A percentile compares a stretch with the other conserved stretches of the same genome.
Conservation (phyloP, 2,113 vertebrate species). For the Brachypodius melanocephalos region DNA sequence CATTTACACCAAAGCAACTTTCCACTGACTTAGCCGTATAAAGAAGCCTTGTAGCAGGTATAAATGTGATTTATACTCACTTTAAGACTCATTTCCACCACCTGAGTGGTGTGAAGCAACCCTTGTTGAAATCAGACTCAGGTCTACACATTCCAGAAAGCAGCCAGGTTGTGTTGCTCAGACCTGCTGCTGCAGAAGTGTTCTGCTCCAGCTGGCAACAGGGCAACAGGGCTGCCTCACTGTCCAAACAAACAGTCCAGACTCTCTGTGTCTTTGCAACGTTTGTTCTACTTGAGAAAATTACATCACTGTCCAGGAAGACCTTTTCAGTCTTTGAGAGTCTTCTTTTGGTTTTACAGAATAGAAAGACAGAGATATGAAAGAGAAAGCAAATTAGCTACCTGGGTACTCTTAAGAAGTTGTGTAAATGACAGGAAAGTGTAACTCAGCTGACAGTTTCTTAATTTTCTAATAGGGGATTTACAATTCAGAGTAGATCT, state of each 20-base stretch:
- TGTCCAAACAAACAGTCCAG: not conserved
- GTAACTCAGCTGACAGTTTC: not conserved
- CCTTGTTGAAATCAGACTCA: not conserved
- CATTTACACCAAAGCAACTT: constrained; percentile 7
- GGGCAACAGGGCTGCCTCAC: not conserved
- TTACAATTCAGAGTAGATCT: not conserved
- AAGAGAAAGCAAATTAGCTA: not conserved
- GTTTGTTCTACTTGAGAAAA: not conserved
- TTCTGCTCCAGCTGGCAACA: not conserved
- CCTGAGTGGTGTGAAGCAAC: constrained; percentile 8
- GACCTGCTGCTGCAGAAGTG: not conserved
- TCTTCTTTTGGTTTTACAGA: not conserved
- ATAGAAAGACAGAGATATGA: not conserved
- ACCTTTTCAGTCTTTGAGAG: not conserved
- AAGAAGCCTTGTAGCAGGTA: not conserved
- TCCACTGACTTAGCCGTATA: not conserved
- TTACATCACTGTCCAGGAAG: not conserved
- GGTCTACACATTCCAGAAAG: not conserved
- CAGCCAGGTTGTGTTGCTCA: not conserved
- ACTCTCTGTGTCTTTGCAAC: not conserved
- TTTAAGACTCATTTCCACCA: constrained; percentile 14
- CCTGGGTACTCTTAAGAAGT: not conserved
- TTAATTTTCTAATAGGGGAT: not conserved
- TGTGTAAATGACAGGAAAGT: not conserved
- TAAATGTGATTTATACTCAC: constrained; percentile 3